These are phyloP conservation scores for Myathropa florea DNA, from an alignment of 2,888 invertebrate species.

Conservation along the genomic window DNA sequence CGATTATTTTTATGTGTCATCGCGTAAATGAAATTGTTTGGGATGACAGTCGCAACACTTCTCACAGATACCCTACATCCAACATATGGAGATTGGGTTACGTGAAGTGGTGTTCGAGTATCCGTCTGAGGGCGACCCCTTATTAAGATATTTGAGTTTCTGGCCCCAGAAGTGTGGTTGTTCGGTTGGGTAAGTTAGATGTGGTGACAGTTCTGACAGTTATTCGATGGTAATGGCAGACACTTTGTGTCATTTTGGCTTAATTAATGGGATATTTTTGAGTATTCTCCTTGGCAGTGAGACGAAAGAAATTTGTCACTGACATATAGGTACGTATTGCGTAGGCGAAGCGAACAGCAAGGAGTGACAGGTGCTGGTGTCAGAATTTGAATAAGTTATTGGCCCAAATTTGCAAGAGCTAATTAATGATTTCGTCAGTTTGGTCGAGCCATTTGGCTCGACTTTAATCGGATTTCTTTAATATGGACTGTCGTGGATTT, in stretches of 20 bases:
- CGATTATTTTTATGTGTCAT: conserved; percentile 61
- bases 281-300: neutral
- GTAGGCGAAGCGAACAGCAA: neutral
- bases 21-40: conserved; percentile 45
- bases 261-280: conserved; percentile 33
- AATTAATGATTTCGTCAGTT: neutral
- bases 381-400: neutral
- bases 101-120: conserved; percentile 22
- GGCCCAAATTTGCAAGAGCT: neutral
- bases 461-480: too few species aligned
- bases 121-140: conserved; percentile 20
- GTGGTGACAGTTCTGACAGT: conserved; percentile 65
- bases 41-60: conserved; percentile 42
- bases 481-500: too few species aligned
- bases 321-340: neutral
- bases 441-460: too few species aligned
- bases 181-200: conserved; percentile 22
- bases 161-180: conserved; percentile 11
- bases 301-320: neutral
- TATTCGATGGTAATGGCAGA: conserved; percentile 53
- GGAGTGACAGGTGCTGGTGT: neutral
- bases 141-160: conserved; percentile 48
- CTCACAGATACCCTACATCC: conserved; percentile 11
- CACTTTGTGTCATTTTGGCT: conserved; percentile 39
- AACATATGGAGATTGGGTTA: conserved; percentile 48